phyloP scores from a whole-genome alignment of 2,113 vertebrate species.

The human (Homo sapiens) region DNA sequence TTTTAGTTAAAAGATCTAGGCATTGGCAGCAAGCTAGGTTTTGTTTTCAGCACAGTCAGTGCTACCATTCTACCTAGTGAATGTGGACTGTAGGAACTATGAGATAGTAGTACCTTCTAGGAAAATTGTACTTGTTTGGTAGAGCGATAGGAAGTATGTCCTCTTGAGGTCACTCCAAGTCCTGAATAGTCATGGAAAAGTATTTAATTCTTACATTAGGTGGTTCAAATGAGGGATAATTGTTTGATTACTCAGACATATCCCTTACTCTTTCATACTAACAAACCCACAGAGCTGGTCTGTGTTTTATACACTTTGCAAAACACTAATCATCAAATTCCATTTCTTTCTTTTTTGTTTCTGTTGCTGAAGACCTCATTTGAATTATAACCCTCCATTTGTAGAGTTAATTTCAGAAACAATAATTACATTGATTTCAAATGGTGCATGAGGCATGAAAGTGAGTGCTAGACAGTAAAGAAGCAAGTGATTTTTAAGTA shows the following conservation, averaged over 20 bases:
- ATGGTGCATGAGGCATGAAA: neutral
- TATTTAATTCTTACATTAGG: neutral
- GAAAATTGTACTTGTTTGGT: neutral
- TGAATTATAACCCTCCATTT: conserved; percentile 26
- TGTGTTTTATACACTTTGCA: neutral
- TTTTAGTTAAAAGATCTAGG: neutral
- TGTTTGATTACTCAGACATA: neutral
- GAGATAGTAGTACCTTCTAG: neutral
- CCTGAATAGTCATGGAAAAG: neutral
- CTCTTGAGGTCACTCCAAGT: neutral
- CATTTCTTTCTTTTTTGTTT: neutral
- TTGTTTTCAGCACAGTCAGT: neutral
- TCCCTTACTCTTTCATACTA: neutral
- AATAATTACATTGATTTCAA: conserved; percentile 37
- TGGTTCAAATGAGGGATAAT: neutral
- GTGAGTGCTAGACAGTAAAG: neutral
- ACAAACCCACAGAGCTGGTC: neutral
- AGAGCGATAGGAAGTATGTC: neutral
- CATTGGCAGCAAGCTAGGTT: neutral
- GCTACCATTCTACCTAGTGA: neutral
- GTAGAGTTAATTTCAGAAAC: conserved; percentile 65
- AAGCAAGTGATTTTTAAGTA: neutral
- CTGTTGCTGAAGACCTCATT: conserved; percentile 18
- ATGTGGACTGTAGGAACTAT: neutral
- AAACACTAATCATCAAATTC: neutral